These are phyloP conservation scores for Petrocephalus schoutedeni DNA, from an alignment of 2,797 vertebrate species.

Conservation along the genomic window DNA sequence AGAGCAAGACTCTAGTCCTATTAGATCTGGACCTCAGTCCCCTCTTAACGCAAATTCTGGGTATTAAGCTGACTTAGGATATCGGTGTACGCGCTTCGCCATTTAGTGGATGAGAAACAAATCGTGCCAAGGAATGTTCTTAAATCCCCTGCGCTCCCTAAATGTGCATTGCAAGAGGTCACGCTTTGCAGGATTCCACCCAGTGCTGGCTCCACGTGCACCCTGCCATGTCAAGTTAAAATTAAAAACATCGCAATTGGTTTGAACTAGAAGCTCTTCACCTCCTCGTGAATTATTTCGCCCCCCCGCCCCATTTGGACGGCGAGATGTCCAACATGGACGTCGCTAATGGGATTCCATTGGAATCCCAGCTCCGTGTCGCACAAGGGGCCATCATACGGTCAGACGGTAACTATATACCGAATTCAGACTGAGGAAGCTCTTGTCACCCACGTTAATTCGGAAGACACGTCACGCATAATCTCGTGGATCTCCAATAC, in stretches of 20 bases:
- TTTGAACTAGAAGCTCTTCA: not conserved
- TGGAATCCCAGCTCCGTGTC: not conserved
- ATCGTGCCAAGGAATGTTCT: not conserved
- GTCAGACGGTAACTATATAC: not conserved
- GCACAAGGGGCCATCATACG: not conserved
- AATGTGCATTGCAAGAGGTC: not conserved
- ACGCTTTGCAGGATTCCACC: not conserved
- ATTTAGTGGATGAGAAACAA: not conserved
- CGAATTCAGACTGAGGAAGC: not conserved
- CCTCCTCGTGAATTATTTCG: not conserved
- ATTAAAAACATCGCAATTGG: not conserved
- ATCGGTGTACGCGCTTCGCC: not conserved
- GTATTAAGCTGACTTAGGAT: not conserved
- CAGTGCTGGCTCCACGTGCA: not conserved
- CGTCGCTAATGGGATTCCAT: not conserved
- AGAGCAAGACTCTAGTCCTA: not conserved
- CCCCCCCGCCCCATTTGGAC: not conserved
- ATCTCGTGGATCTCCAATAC: not conserved
- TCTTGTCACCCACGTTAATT: not conserved
- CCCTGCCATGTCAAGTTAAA: not conserved
- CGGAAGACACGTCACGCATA: not conserved
- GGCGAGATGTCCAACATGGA: not conserved
- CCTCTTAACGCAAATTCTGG: slow-evolving; percentile 18
- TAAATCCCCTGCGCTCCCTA: not conserved
- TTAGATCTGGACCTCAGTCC: slow-evolving; percentile 4